These are phyloP conservation scores for Coelopa pilipes DNA, from an alignment of 2,888 invertebrate species.

Conservation along the genomic window DNA sequence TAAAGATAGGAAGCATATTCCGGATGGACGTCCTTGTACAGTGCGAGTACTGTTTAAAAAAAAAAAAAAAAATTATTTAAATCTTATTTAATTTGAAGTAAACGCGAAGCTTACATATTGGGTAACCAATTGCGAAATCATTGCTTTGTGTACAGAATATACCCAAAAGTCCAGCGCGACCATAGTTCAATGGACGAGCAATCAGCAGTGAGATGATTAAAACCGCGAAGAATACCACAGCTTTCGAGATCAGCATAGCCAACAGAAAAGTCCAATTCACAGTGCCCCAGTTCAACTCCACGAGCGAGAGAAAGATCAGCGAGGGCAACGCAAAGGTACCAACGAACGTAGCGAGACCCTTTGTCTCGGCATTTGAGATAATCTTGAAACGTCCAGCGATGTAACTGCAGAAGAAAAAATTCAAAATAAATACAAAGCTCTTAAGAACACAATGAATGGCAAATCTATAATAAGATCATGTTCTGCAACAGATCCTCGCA, in stretches of 20 bases:
- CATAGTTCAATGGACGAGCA: slow-evolving; percentile 82
- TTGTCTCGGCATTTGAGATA: slow-evolving; percentile 84
- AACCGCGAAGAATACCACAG: slow-evolving; percentile 84
- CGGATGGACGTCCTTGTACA: slow-evolving; percentile 86
- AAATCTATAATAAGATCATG: no score
- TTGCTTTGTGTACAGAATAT: slow-evolving; percentile 97
- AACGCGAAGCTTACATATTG: slow-evolving; percentile 74
- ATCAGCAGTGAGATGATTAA: slow-evolving; percentile 81
- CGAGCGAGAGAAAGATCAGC: slow-evolving; percentile 89
- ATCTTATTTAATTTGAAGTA: not conserved
- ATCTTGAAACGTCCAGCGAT: slow-evolving; percentile 85
- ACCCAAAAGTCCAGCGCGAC: slow-evolving; percentile 89
- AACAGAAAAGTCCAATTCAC: slow-evolving; percentile 94
- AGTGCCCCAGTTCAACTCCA: slow-evolving; percentile 81
- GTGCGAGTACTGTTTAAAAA: slow-evolving; percentile 75
- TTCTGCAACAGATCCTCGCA: no score
- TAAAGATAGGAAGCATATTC: slow-evolving; percentile 92
- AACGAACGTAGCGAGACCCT: slow-evolving; percentile 91
- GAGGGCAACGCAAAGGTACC: slow-evolving; percentile 94
- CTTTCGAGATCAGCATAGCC: slow-evolving; percentile 86
- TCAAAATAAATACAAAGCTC: no score
- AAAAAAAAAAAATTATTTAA: slow-evolving; percentile 20
- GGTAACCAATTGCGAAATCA: slow-evolving; percentile 96
- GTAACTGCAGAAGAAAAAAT: slow-evolving; percentile 71
- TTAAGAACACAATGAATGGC: no score